Evolutionary conservation across 2,113 vertebrate species (phyloP).

Genomic region (Ascaphus truei): DNA sequence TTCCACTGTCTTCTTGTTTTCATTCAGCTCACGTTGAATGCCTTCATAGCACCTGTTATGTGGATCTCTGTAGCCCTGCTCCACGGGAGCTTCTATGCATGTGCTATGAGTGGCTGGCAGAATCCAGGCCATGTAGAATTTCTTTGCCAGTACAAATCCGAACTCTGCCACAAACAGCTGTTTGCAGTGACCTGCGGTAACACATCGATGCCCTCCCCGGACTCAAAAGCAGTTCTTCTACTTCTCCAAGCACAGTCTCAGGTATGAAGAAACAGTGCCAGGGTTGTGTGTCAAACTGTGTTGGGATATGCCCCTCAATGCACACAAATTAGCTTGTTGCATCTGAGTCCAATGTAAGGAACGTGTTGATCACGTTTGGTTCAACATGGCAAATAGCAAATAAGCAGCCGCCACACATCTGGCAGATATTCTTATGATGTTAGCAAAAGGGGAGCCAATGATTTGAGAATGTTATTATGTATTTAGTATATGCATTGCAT

Average conservation of each 20-base stretch:
- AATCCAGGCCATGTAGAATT: slow-evolving; percentile 56
- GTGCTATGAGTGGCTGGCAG: slow-evolving; percentile 81
- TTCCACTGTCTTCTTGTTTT: slow-evolving; percentile 53
- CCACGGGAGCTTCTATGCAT: slow-evolving; percentile 88
- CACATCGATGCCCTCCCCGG: slow-evolving; percentile 58
- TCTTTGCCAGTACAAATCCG: slow-evolving; percentile 74
- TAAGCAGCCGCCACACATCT: too few species aligned
- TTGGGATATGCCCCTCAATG: too few species aligned
- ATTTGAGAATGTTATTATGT: too few species aligned
- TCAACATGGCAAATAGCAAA: too few species aligned
- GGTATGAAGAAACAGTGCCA: slow-evolving; percentile 58
- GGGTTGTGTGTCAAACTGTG: too few species aligned
- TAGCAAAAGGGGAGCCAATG: too few species aligned
- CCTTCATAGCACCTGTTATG: slow-evolving; percentile 81
- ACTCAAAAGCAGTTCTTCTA: slow-evolving; percentile 70
- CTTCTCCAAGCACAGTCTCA: slow-evolving; percentile 89
- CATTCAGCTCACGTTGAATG: slow-evolving; percentile 59
- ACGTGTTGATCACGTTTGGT: too few species aligned
- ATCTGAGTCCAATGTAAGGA: too few species aligned
- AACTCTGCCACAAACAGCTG: slow-evolving; percentile 66
- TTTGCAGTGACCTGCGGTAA: slow-evolving; percentile 71
- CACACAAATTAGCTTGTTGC: too few species aligned
- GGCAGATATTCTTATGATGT: too few species aligned
- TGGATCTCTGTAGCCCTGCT: slow-evolving; percentile 91
- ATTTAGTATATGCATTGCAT: too few species aligned